phyloP scores from a whole-genome alignment of 2,888 invertebrate genomes.

The Cataglyphis livida region DNA sequence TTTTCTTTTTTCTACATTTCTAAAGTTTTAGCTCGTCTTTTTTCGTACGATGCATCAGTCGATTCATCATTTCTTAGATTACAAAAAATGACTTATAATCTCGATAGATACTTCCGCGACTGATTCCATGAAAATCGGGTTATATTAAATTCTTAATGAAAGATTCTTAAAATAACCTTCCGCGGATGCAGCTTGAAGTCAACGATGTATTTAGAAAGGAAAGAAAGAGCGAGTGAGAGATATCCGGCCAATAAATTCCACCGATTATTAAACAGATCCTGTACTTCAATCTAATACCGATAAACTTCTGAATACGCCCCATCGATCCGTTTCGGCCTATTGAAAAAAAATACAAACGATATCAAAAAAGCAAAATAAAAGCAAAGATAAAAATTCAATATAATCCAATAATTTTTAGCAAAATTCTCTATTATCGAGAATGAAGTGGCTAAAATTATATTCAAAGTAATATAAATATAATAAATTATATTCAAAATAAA shows the following conservation, averaged over 20 bases:
- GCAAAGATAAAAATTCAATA: neutral
- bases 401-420: neutral
- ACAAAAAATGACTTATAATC: slow-evolving; percentile 30
- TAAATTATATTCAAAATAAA: too few relatives aligned
- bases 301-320: slow-evolving; percentile 11
- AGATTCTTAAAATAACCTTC: slow-evolving; percentile 80
- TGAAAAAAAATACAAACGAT: neutral
- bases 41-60: neutral
- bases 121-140: slow-evolving; percentile 63
- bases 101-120: slow-evolving; percentile 29
- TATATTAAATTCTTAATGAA: slow-evolving; percentile 81
- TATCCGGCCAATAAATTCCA: slow-evolving; percentile 80
- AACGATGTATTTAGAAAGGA: slow-evolving; percentile 47
- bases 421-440: neutral
- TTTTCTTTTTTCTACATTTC: neutral
- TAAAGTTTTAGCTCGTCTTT: neutral
- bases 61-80: neutral
- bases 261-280: slow-evolving; percentile 80
- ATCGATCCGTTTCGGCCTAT: neutral
- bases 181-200: slow-evolving; percentile 60
- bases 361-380: neutral
- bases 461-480: too few relatives aligned
- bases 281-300: slow-evolving; percentile 39
- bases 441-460: neutral
- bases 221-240: slow-evolving; percentile 50